Base-by-base conservation (phyloP, 2,113 vertebrate genomes). In the Psophia crepitans region DNA sequence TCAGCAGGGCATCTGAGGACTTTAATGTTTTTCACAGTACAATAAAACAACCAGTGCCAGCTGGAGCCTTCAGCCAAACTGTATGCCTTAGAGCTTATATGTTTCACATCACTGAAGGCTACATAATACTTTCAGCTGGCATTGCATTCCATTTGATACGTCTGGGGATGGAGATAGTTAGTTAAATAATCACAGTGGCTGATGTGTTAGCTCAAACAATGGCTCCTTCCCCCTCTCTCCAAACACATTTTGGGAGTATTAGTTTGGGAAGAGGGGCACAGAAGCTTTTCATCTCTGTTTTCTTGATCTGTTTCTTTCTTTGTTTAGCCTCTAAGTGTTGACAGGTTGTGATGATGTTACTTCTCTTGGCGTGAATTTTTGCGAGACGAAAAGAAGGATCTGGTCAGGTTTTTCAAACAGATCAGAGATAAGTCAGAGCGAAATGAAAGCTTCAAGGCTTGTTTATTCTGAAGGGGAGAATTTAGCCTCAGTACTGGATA, bases 91-190 rank as follows among this genome's bases (percentile, higher is more conserved):
- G 95, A 97, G 97, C 95, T 96, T 94, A 66, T 39, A 58, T 90
- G 93, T 94, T 97, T 95, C 97, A 96, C 93, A 96, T 96, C 96
- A 96, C 96, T 87, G 96, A 95, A 95, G 96, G 97, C 97, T 96
- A 90, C 93, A 96, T 80, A 93, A 93, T 95, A 81, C 93, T 96
- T 96, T 95, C 85, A 93, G 81, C 90, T 97, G 96, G 96, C 97
- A 93, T 79, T 83, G 91, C 87, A 32, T 87, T 83, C 91, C 89
- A 9, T 96, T 95, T 96, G 91, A 60, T 97, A 91, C 81, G 93
- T 96, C 95, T 96, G 91, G 97, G 97, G 97, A 96, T 74, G 89
- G 87, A 95, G 96, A 94, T 86, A 93, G 91, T 92, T 94, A 75
- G 89, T 93, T 85, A 93, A 97, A 93, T 92, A 95, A 94, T 77